These are phyloP conservation scores for Quadroppia sp. DNA, from an alignment of 2,888 invertebrate genomes.

Conservation along the genomic window DNA sequence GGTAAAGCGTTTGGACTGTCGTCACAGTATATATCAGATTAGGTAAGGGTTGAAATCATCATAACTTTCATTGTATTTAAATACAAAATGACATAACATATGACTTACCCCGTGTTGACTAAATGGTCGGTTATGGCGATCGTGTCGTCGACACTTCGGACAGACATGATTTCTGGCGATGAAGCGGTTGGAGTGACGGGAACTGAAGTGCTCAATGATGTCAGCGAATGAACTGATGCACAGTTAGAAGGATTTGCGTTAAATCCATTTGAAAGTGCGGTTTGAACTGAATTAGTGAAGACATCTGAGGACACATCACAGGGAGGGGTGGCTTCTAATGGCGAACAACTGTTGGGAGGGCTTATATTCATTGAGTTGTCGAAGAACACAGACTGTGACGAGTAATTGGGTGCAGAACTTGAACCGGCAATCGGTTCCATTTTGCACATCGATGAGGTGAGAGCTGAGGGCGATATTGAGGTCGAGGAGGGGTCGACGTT, in stretches of 20 bases:
- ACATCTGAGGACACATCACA: slow-evolving; percentile 22
- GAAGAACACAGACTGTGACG: slow-evolving; percentile 13
- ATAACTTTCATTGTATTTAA: neutral
- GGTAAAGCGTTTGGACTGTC: slow-evolving; percentile 24
- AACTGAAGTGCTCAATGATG: slow-evolving; percentile 39
- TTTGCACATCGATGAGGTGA: slow-evolving; percentile 5
- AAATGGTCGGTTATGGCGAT: slow-evolving; percentile 1
- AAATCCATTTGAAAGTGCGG: slow-evolving; percentile 12
- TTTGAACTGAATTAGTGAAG: slow-evolving; percentile 12
- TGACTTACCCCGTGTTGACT: slow-evolving; percentile 20
- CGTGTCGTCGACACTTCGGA: slow-evolving; percentile 23
- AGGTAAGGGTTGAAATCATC: slow-evolving; percentile 32
- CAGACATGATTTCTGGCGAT: slow-evolving; percentile 37
- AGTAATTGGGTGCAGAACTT: neutral
- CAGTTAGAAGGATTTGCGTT: neutral
- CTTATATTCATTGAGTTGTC: slow-evolving; percentile 28
- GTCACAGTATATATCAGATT: slow-evolving; percentile 11
- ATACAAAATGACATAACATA: neutral
- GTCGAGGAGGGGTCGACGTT: slow-evolving; percentile 53
- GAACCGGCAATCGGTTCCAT: slow-evolving; percentile 8
- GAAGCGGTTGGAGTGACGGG: slow-evolving; percentile 39
- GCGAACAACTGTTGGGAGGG: slow-evolving; percentile 18
- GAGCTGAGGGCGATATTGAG: slow-evolving; percentile 17
- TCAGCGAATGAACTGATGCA: slow-evolving; percentile 38
- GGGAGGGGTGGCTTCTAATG: slow-evolving; percentile 31